Conservation (phyloP, 1,140 invertebrate species). For the Polypedilum pembai region DNA sequence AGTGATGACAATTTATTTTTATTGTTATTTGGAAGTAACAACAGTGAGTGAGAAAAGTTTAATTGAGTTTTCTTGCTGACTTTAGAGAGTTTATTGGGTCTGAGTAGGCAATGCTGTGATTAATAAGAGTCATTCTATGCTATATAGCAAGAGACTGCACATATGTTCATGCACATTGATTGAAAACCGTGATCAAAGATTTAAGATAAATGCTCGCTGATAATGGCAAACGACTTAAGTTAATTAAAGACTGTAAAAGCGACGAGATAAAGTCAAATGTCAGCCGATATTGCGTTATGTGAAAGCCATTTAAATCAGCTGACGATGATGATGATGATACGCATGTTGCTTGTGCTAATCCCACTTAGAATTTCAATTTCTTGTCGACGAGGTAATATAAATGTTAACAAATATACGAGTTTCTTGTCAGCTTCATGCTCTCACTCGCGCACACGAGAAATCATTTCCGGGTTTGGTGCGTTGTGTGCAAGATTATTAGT, state of each 20-base stretch:
- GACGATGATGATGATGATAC: slow-evolving; percentile 6
- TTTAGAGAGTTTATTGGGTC: neutral
- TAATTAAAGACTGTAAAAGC: slow-evolving; percentile 23
- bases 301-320: slow-evolving; percentile 9
- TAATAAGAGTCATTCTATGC: neutral
- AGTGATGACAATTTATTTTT: too few species aligned
- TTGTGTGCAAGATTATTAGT: slow-evolving; percentile 16
- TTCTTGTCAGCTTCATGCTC: slow-evolving; percentile 23
- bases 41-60: too few species aligned
- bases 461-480: slow-evolving; percentile 7
- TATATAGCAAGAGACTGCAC: neutral
- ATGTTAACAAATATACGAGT: slow-evolving; percentile 16
- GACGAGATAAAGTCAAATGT: slow-evolving; percentile 24
- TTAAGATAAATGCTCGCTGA: slow-evolving; percentile 10
- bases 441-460: slow-evolving; percentile 21
- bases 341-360: slow-evolving; percentile 7
- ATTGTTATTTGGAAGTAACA: too few species aligned
- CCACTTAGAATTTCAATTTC: slow-evolving; percentile 14
- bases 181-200: slow-evolving; percentile 26
- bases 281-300: neutral
- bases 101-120: neutral
- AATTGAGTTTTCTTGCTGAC: too few species aligned
- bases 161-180: neutral
- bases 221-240: slow-evolving; percentile 23
- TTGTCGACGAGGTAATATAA: slow-evolving; percentile 12